phyloP scores from a whole-genome alignment of 2,888 invertebrate genomes.

The Linnaemya vulpina region DNA sequence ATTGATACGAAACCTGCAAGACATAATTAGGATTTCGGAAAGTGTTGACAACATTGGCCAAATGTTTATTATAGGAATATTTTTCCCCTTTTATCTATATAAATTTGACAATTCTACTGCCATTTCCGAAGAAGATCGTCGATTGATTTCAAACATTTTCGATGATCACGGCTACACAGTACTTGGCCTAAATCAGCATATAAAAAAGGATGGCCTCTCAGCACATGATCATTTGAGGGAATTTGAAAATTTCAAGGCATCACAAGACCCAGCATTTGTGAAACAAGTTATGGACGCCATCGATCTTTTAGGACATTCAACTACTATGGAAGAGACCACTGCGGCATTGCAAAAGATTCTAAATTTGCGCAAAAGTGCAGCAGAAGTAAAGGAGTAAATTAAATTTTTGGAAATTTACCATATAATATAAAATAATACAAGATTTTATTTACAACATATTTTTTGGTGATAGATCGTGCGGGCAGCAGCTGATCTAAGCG shows the following conservation, averaged over 20 bases:
- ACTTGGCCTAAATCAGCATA: neutral
- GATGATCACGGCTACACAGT: neutral
- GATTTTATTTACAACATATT: no score
- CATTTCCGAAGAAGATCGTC: neutral
- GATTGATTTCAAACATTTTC: neutral
- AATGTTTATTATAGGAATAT: no score
- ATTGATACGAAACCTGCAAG: neutral
- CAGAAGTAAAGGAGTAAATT: no score
- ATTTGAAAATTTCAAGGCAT: slow-evolving; percentile 7
- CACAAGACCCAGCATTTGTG: neutral
- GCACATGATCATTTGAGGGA: neutral
- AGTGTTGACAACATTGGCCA: neutral
- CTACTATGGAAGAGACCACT: neutral
- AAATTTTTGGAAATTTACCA: no score
- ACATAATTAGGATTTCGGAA: neutral
- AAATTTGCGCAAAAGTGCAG: neutral
- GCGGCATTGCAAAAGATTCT: neutral
- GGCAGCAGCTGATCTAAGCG: no score
- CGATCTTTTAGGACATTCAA: neutral
- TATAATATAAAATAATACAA: no score
- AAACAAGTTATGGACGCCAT: neutral
- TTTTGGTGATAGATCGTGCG: no score
- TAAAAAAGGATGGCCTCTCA: neutral
- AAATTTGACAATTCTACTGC: neutral
- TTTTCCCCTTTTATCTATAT: neutral